Conservation (phyloP, 2,797 vertebrate genomes). For the Carapus acus region DNA sequence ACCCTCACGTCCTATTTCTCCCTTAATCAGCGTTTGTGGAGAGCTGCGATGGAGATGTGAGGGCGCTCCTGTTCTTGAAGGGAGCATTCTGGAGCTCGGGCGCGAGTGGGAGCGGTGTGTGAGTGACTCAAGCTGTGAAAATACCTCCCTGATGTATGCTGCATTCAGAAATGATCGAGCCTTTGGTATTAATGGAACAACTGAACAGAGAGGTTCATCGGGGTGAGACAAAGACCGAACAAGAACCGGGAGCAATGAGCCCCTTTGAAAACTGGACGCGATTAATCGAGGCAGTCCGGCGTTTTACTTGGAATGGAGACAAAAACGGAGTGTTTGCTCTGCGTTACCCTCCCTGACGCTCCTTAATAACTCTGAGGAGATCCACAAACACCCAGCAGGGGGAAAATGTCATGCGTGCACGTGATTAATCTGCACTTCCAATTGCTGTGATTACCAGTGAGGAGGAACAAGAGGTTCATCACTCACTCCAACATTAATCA, state of each 20-base stretch:
- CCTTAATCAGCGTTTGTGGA: neutral
- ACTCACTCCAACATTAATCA: constrained; percentile 7
- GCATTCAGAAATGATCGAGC: constrained; percentile 2
- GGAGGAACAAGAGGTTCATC: neutral
- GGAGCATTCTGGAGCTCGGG: constrained; percentile 17
- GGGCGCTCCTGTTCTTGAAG: constrained; percentile 16
- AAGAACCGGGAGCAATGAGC: constrained; percentile 20
- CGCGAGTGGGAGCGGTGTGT: constrained; percentile 14
- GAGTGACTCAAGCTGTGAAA: constrained; percentile 26
- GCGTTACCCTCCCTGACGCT: constrained; percentile 20
- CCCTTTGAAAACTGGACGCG: constrained; percentile 40
- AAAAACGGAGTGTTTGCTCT: constrained; percentile 14
- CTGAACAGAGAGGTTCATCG: neutral
- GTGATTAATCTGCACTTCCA: constrained; percentile 14
- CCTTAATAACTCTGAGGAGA: constrained; percentile 12
- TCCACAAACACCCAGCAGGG: constrained; percentile 6
- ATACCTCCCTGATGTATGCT: constrained; percentile 19
- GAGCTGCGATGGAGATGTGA: constrained; percentile 7
- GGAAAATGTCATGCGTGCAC: constrained; percentile 24
- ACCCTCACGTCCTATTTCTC: constrained; percentile 2
- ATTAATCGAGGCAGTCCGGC: constrained; percentile 26
- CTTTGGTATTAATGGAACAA: constrained; percentile 5
- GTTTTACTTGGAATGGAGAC: constrained; percentile 28
- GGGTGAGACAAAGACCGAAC: constrained; percentile 19
- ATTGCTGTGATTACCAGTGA: constrained; percentile 10